These are phyloP conservation scores for Aphidius colemani DNA, from an alignment of 2,888 invertebrate species.

Conservation along the genomic window DNA sequence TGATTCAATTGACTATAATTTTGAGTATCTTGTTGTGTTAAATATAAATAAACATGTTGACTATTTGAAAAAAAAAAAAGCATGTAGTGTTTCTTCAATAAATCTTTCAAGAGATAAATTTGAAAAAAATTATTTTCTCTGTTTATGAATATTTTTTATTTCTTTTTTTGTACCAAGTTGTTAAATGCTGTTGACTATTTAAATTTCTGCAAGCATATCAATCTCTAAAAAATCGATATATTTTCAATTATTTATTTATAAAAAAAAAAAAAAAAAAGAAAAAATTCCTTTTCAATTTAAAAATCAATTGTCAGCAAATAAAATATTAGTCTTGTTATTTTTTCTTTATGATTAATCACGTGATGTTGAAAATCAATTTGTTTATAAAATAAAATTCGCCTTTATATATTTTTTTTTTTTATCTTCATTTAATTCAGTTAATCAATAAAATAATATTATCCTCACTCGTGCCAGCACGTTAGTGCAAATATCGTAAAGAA, in stretches of 20 bases:
- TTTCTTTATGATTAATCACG: slow-evolving; percentile 4
- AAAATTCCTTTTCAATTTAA: not conserved
- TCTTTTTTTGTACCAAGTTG: no score
- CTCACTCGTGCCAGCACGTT: slow-evolving; percentile 35
- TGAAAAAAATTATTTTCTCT: not conserved
- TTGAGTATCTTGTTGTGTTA: not conserved
- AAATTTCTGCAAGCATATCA: not conserved
- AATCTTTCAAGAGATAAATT: no score
- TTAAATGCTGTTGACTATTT: not conserved
- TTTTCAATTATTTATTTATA: not conserved
- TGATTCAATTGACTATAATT: slow-evolving; percentile 11
- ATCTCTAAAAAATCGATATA: not conserved
- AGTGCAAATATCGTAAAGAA: slow-evolving; percentile 24
- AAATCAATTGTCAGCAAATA: not conserved
- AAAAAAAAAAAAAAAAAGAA: slow-evolving; percentile 5
- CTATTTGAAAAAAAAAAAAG: slow-evolving; percentile 6
- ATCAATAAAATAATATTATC: slow-evolving; percentile 21
- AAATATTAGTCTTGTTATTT: slow-evolving; percentile 10
- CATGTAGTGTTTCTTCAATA: not conserved
- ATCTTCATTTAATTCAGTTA: slow-evolving; percentile 8
- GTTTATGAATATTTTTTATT: not conserved
- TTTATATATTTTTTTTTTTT: slow-evolving; percentile 8
- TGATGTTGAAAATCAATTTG: slow-evolving; percentile 12
- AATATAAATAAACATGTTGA: not conserved
- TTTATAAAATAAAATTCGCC: slow-evolving; percentile 12